Conservation (phyloP, 2,113 vertebrate genomes). For the Mus musculus region GRCm39 chr11:9940001-9940500, state of each 20-base stretch:
- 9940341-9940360: not conserved
- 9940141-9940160: not conserved
- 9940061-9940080: not conserved
- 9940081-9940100: not conserved
- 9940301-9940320: not conserved
- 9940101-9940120: not conserved
- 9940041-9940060: not conserved
- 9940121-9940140: not conserved
- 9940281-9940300: not conserved
- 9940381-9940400: not conserved
- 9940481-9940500: not conserved
- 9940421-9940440: not conserved
- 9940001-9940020: not conserved
- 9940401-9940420: no score
- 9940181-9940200: not conserved
- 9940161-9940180: not conserved
- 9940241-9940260: not conserved
- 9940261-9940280: not conserved
- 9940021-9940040: not conserved
- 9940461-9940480: no score
- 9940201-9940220: not conserved
- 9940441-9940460: not conserved
- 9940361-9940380: not conserved
- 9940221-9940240: not conserved
- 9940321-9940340: not conserved